Conservation (phyloP, 2,797 vertebrate species). For the Ptychobarbus kaznakovi region DNA sequence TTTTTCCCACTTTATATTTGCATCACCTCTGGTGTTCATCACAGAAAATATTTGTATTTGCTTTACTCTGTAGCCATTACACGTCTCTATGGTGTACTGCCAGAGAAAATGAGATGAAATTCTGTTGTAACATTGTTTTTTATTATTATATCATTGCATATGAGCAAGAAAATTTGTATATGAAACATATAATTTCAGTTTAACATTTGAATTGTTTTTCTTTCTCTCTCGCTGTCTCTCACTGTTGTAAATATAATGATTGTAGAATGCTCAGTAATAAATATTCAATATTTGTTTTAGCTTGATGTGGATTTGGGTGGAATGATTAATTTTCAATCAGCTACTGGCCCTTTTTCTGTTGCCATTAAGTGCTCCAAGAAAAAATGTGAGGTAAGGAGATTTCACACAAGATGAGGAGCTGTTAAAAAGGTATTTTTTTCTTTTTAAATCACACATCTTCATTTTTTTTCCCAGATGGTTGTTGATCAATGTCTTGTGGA, state of each 20-base stretch:
- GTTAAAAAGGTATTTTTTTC: background rate
- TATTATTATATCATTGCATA: background rate
- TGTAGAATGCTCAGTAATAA: background rate
- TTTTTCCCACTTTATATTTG: background rate
- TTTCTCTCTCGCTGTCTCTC: too few species aligned
- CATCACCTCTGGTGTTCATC: background rate
- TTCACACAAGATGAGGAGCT: background rate
- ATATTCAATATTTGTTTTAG: slow-evolving; percentile 70
- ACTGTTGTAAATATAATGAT: background rate
- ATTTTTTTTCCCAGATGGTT: slow-evolving; percentile 80
- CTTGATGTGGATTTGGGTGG: slow-evolving; percentile 87
- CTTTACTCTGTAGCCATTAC: background rate
- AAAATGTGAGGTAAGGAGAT: slow-evolving; percentile 83
- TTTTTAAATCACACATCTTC: slow-evolving; percentile 31
- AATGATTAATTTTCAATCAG: slow-evolving; percentile 82
- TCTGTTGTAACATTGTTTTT: background rate
- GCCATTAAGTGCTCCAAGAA: slow-evolving; percentile 87
- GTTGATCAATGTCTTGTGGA: slow-evolving; percentile 86
- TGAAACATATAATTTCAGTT: too few species aligned
- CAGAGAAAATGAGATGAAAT: background rate
- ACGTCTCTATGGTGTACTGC: background rate
- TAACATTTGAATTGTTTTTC: too few species aligned
- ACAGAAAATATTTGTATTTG: background rate
- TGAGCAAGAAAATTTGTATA: background rate
- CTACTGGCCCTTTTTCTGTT: slow-evolving; percentile 84